Percentiles rank a stretch among this genome's conserved stretches.
phyloP scores from a whole-genome alignment of 2,888 invertebrate genomes.

The Erynnis tages region DNA sequence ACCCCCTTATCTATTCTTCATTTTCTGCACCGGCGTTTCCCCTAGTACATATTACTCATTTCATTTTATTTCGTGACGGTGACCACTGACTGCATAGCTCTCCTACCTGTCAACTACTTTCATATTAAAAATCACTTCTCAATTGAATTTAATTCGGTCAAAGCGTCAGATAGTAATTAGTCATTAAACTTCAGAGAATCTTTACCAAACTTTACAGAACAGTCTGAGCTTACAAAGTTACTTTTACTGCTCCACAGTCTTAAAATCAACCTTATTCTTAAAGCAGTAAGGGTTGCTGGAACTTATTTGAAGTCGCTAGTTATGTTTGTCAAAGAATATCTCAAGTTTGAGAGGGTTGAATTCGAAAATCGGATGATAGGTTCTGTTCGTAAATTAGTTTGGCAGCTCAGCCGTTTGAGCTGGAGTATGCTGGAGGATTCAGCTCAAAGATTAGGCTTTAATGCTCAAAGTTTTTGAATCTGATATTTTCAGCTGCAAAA shows the following conservation, averaged over 20 bases:
- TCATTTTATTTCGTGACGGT: too few species aligned
- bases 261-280: background rate
- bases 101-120: too few species aligned
- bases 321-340: constrained; percentile 31
- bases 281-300: background rate
- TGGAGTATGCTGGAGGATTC: constrained; percentile 15
- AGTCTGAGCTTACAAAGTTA: background rate
- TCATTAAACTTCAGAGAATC: constrained; percentile 35
- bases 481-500: too few species aligned
- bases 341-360: constrained; percentile 45
- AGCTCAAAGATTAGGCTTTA: background rate
- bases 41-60: too few species aligned
- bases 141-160: constrained; percentile 17
- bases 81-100: too few species aligned
- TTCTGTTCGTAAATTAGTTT: constrained; percentile 41
- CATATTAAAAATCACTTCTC: constrained; percentile 6
- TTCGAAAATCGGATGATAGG: constrained; percentile 42
- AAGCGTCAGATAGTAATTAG: constrained; percentile 34
- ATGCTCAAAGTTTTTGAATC: background rate
- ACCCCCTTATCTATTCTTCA: too few species aligned
- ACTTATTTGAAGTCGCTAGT: background rate
- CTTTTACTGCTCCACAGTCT: background rate
- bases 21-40: too few species aligned
- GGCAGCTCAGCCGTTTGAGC: constrained; percentile 33
- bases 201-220: constrained; percentile 20